These are phyloP conservation scores for Aurelia sp. DNA, from an alignment of 30 jellyfish, hydroid and myxozoan species.

Conservation along the genomic window DNA sequence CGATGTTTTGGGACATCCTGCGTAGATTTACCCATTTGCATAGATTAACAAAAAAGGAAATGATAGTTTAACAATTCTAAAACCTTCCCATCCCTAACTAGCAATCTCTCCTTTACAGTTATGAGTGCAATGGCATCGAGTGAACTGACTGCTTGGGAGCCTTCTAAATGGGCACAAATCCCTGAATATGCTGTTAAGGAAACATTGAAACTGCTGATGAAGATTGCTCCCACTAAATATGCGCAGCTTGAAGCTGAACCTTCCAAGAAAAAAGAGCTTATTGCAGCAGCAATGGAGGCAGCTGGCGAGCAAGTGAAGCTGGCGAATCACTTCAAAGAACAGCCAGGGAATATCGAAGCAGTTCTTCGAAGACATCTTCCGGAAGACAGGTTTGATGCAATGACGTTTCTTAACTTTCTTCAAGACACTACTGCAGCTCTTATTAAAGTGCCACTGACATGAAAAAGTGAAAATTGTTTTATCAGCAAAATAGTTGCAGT, in stretches of 20 bases:
- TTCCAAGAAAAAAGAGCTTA: background rate
- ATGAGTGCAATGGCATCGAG: background rate
- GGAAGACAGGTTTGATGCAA: background rate
- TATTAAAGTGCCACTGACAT: too few relatives aligned
- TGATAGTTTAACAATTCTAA: too few relatives aligned
- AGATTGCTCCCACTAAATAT: background rate
- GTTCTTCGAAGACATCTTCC: background rate
- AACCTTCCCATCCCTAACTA: too few relatives aligned
- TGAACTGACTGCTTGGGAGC: background rate
- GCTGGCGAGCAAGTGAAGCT: background rate
- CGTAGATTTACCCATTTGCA: too few relatives aligned
- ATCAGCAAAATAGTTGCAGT: too few relatives aligned
- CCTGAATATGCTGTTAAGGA: background rate
- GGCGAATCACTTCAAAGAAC: background rate
- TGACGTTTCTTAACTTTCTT: too few relatives aligned
- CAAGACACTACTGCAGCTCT: too few relatives aligned
- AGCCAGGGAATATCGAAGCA: background rate
- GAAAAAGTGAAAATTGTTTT: too few relatives aligned
- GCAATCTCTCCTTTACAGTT: too few relatives aligned
- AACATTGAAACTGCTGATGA: background rate
- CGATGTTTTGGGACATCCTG: too few relatives aligned
- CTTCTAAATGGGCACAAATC: background rate
- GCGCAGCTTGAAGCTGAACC: background rate
- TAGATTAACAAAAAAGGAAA: too few relatives aligned
- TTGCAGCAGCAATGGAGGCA: background rate